Percentiles rank a stretch among this genome's conserved stretches.
Conservation (phyloP, 2,797 vertebrate species). For the Lutra lutra region DNA sequence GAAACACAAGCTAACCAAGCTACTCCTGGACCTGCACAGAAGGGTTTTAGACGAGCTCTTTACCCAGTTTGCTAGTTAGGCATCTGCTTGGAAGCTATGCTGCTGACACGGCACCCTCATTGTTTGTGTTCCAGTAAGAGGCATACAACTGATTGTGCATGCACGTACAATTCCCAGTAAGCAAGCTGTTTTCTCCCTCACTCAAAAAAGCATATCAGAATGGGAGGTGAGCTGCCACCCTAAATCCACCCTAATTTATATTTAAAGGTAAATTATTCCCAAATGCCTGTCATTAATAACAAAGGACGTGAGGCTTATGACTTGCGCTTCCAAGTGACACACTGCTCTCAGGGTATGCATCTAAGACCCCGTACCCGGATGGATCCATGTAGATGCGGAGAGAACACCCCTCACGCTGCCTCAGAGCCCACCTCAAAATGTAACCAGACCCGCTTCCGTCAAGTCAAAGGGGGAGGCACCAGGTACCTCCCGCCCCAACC, state of each 20-base stretch:
- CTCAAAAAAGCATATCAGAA: slow-evolving; percentile 54
- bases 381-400: background rate
- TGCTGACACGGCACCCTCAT: background rate
- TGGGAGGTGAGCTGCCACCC: background rate
- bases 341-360: background rate
- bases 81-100: background rate
- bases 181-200: slow-evolving; percentile 53
- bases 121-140: slow-evolving; percentile 15
- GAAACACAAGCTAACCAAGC: background rate
- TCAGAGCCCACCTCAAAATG: slow-evolving; percentile 8
- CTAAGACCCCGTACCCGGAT: background rate
- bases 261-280: slow-evolving; percentile 38
- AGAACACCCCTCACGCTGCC: background rate
- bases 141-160: background rate
- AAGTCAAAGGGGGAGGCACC: background rate
- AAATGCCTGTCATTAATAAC: slow-evolving; percentile 48
- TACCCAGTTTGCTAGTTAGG: slow-evolving; percentile 11
- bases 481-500: background rate
- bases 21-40: background rate
- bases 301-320: background rate
- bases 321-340: background rate
- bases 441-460: background rate
- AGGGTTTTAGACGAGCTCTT: background rate
- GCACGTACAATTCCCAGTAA: background rate
- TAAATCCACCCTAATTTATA: slow-evolving; percentile 58